phyloP scores from a whole-genome alignment of 1,140 invertebrate genomes.

The Gonioctena quinquepunctata region DNA sequence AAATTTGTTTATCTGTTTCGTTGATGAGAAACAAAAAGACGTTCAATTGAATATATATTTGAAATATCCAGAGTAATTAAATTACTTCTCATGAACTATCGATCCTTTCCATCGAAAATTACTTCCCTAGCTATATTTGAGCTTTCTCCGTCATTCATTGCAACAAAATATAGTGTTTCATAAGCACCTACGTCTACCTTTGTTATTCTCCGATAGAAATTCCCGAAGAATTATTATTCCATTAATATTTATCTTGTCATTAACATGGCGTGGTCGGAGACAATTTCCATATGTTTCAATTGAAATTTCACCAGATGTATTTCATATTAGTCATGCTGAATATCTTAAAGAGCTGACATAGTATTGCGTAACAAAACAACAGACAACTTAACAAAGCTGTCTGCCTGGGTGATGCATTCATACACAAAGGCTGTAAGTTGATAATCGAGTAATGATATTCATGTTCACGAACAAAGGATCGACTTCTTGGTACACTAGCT shows the following conservation, averaged over 20 bases:
- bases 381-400: not conserved
- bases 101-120: no score
- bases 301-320: constrained; percentile 10
- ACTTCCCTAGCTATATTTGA: no score
- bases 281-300: constrained; percentile 3
- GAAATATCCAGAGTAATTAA: no score
- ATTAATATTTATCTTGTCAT: not conserved
- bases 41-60: no score
- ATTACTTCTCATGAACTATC: no score
- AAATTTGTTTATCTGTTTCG: no score
- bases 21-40: no score
- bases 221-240: not conserved
- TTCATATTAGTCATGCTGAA: constrained; percentile 9
- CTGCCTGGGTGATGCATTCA: not conserved
- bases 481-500: not conserved
- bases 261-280: not conserved
- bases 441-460: not conserved
- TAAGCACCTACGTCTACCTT: no score
- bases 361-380: not conserved
- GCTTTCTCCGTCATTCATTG: no score
- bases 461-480: not conserved
- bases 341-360: constrained; percentile 7
- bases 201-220: no score
- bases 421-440: not conserved
- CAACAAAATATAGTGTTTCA: no score